phyloP scores from a whole-genome alignment of 1,140 invertebrate genomes.

The Laupala kohalensis region DNA sequence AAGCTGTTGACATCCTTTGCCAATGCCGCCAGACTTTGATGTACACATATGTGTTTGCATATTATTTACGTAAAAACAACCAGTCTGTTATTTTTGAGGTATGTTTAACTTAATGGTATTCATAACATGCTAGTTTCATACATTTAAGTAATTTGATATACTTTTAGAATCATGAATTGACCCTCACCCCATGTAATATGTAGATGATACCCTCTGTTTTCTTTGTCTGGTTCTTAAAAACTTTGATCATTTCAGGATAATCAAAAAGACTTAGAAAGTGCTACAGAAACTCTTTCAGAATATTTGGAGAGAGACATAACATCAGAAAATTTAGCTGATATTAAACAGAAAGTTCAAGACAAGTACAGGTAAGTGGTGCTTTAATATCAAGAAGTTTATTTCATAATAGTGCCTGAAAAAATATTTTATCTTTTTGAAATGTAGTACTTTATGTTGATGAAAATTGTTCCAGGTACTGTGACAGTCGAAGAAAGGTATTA shows the following conservation, averaged over 20 bases:
- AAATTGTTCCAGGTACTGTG: slow-evolving; percentile 40
- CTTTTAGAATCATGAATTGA: neutral
- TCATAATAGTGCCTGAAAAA: too few relatives aligned
- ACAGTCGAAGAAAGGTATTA: slow-evolving; percentile 50
- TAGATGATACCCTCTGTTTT: slow-evolving; percentile 2
- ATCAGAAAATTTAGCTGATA: slow-evolving; percentile 91
- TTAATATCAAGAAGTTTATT: too few relatives aligned
- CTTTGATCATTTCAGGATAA: slow-evolving; percentile 52
- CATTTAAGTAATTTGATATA: too few relatives aligned
- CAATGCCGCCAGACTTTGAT: slow-evolving; percentile 94
- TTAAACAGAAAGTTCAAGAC: slow-evolving; percentile 98
- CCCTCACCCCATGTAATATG: neutral
- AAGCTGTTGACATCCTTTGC: slow-evolving; percentile 94
- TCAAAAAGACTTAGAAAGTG: slow-evolving; percentile 93
- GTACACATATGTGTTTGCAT: slow-evolving; percentile 99
- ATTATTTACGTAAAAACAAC: slow-evolving; percentile 95
- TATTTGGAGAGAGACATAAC: slow-evolving; percentile 97
- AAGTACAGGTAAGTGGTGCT: slow-evolving; percentile 70
- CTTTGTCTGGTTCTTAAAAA: slow-evolving; percentile 2
- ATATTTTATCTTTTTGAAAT: too few relatives aligned
- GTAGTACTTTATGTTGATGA: too few relatives aligned
- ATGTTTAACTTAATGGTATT: slow-evolving; percentile 14
- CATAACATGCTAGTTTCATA: too few relatives aligned
- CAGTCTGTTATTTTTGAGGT: slow-evolving; percentile 96
- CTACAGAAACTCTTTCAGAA: slow-evolving; percentile 92